Base-by-base conservation (phyloP, 2,888 invertebrate species). In the Dryobotodes eremita region DNA sequence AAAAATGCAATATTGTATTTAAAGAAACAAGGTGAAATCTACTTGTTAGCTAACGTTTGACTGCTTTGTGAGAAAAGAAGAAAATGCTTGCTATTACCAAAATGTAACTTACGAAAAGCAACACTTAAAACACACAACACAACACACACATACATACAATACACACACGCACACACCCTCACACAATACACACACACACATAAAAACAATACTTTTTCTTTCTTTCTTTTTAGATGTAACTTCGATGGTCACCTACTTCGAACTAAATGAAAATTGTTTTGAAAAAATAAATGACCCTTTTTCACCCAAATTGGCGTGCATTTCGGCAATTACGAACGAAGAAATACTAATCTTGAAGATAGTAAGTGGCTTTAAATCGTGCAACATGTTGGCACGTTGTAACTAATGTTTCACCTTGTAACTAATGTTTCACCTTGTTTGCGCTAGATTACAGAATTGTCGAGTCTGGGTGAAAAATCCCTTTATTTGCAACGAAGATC, bases 381-480 rank as follows among this genome's bases (percentile, higher is more conserved):
- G 76, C 69, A 80, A 77, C 85, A 84, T 80, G 79, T 78, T 82
- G 69, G 85, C 84, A 77, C 73, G 59, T 31, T 72, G 78, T 76
- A 81, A 82, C 77, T 77, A 87, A 88, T 88, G 86, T 73, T 57
- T 75, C 42, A 85, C 75, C 84, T 75, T 84, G 74, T 88, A 81
- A 82, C 77, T 77, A 87, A 88, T 88, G 86, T 73, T 57, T 75
- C 42, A 85, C 75, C 84, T 75, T 84, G 74, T 88, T 86, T 81
- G 86, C 66, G 80, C 78, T 78, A 80, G 81, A 81, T 87, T 84
- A 81, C 75, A 72, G 77, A 77, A 86, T 79, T 75, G 73, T 83
- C 72, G 74, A 76, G 72, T 73, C 68, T 77, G 23, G 69, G 26
- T 69, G 80, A 75, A 83, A 84, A 84, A 80, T 85, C 62, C 65